Percentiles rank a stretch among this genome's conserved stretches.
These are phyloP conservation scores for Calliphora vicina DNA, from an alignment of 1,140 invertebrate genomes.

Conservation along the genomic window DNA sequence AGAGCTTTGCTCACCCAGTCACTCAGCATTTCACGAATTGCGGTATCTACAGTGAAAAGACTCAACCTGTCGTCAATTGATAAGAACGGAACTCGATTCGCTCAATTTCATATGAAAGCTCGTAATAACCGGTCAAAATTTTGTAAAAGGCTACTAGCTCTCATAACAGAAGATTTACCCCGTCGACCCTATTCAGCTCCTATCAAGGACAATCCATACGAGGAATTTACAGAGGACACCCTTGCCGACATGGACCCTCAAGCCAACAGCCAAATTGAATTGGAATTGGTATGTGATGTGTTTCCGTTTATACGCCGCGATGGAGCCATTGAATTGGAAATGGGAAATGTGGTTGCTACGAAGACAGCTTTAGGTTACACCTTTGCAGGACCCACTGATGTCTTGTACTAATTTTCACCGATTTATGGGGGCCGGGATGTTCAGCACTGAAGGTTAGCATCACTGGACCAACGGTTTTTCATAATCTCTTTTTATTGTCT, in stretches of 20 bases:
- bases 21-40: neutral
- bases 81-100: neutral
- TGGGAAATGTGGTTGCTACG: neutral
- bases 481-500: too few species aligned
- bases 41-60: neutral
- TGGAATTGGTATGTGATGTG: neutral
- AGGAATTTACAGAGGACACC: too few species aligned
- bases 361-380: neutral
- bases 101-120: neutral
- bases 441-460: too few species aligned
- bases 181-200: neutral
- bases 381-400: neutral
- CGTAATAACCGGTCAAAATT: too few species aligned
- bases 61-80: neutral
- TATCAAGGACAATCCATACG: neutral
- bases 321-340: neutral
- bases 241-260: neutral
- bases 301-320: neutral
- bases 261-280: neutral
- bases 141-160: too few species aligned
- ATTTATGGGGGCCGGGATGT: too few species aligned
- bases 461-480: too few species aligned
- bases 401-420: too few species aligned
- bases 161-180: too few species aligned
- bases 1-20: neutral